A percentile compares a stretch with the other conserved stretches of the same genome.
Evolutionary conservation across 1,140 invertebrate species (phyloP).

Genomic region (Phocides pigmalion): DNA sequence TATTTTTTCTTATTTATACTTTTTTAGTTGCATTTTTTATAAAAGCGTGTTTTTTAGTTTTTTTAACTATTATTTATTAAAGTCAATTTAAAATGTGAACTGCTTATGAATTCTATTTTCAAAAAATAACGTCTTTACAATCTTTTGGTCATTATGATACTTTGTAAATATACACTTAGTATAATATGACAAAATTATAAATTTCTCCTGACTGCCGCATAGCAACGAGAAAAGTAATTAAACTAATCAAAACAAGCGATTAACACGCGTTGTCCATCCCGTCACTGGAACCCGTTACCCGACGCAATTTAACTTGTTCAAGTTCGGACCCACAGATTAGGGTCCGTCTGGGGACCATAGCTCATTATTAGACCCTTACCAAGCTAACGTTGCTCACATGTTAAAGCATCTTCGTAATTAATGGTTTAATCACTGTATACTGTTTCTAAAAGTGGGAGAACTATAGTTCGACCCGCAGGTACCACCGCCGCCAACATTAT

Average conservation of each 20-base stretch:
- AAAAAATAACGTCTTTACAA: too few relatives aligned
- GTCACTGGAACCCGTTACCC: conserved; percentile 22
- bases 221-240: conserved; percentile 34
- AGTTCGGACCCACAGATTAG: conserved; percentile 29
- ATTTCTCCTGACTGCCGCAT: conserved; percentile 13
- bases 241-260: conserved; percentile 47
- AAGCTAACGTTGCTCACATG: background rate
- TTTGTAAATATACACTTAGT: too few relatives aligned
- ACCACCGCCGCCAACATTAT: too few relatives aligned
- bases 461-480: too few relatives aligned
- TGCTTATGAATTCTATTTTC: too few relatives aligned
- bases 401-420: conserved; percentile 5
- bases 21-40: too few relatives aligned
- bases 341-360: conserved; percentile 41
- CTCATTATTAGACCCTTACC: conserved; percentile 48
- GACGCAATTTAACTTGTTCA: conserved; percentile 47
- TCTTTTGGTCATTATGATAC: too few relatives aligned
- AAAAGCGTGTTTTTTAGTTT: too few relatives aligned
- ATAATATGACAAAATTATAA: conserved; percentile 13
- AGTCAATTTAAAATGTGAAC: too few relatives aligned
- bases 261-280: conserved; percentile 49
- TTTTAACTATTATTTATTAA: too few relatives aligned
- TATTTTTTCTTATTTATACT: too few relatives aligned
- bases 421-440: background rate
- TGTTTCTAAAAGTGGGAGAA: too few relatives aligned